phyloP scores from a whole-genome alignment of 2,113 vertebrate species.

The Psittacus erithacus region DNA sequence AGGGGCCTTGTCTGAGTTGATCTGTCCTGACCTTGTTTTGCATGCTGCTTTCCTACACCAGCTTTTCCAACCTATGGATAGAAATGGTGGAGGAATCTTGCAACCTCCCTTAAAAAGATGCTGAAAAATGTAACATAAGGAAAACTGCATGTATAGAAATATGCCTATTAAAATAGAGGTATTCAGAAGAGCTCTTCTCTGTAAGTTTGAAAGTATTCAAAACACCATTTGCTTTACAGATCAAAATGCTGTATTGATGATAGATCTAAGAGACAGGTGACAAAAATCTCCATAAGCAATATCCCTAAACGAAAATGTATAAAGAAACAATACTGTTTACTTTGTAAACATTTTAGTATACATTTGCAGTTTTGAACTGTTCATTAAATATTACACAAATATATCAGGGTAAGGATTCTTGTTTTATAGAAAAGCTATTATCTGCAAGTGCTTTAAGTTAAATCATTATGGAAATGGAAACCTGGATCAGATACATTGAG shows the following conservation, averaged over 20 bases:
- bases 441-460: background rate
- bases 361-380: background rate
- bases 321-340: background rate
- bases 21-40: background rate
- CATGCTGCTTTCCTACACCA: background rate
- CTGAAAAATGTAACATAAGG: background rate
- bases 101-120: background rate
- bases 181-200: background rate
- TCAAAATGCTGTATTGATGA: background rate
- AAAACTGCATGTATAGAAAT: background rate
- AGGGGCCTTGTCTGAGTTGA: background rate
- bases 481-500: background rate
- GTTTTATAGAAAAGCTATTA: background rate
- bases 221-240: background rate
- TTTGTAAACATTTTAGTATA: background rate
- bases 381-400: background rate
- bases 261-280: background rate
- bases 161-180: background rate
- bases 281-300: background rate
- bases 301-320: background rate
- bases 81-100: background rate
- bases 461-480: background rate
- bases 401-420: background rate
- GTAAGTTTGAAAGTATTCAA: background rate
- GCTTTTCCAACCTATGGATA: background rate